Evolutionary conservation across 2,113 vertebrate genomes (phyloP), one percentile per base, ranked within the genome.

Genomic region (Albula goreensis): DNA sequence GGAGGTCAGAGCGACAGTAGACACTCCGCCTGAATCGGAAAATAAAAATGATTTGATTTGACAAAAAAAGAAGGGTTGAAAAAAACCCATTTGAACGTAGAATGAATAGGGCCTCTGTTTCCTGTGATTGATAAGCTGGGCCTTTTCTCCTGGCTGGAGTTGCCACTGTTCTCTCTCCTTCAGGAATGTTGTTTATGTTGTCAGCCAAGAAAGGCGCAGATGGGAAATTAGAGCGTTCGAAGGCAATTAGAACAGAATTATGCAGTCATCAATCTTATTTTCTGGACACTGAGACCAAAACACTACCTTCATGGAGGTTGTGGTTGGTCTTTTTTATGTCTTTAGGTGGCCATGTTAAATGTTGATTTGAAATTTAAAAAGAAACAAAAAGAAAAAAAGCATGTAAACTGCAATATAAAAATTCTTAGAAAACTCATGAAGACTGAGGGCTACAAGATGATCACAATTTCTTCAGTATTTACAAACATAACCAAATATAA

Each of bases 231-330:
- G 88, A 91, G 89, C 87, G 89, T 90, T 90, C 83, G 87, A 90
- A 90, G 88, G 84, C 87, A 92, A 89, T 92, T 89, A 90, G 84
- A 88, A 88, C 85, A 84, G 85, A 89, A 83, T 81, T 86, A 88
- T 86, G 85, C 82, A 50, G 82, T 89, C 88, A 91, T 91, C 91
- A 89, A 91, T 91, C 91, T 91, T 91, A 90, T 90, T 90, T 90
- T 88, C 77, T 51, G 88, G 91, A 86, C 88, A 89, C 80, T 63
- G 56, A 57, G 74, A 88, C 89, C 89, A 83, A 80, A 88, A 86
- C 86, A n/a, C 77, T 77, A 85, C 89, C 89, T 89, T 87, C 90
- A 84, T 86, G 56, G 80, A 82, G 70, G 87, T 83, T 79, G 17
- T 85, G 25, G n/a, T 85, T 63, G 74, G 15, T 57, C 7, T 66